Evolutionary conservation across 2,888 invertebrate species (phyloP), one percentile per base, ranked within the genome.

Genomic region (Pyralis farinalis): DNA sequence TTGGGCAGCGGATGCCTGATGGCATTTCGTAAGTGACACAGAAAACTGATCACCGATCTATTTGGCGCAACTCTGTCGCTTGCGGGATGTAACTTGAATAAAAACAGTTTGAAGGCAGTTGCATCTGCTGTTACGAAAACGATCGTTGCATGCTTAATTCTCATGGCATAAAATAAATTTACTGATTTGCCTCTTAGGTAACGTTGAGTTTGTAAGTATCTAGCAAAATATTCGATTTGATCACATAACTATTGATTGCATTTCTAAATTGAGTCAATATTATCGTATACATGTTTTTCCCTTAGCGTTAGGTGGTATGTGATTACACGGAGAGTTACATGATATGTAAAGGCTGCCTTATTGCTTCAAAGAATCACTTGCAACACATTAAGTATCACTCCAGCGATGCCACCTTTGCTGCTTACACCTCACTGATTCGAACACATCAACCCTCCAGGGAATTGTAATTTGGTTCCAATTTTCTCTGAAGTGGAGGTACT

Each of bases 141-240:
- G 30, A 30, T 12, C 38, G 36, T 46, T 47, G 44, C 46, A 44
- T 42, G 42, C 41, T 34, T 34, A 46, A 51, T 46, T 43, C 40
- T 37, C 34, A 43, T 37, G 36, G 41, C 33, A 20, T 32, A 30
- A 30, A 37, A 54, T 44, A 59, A 56, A 42, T 33, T 46, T 27
- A 41, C 47, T 43, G 42, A 44, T 53, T 32, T 38, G 16, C 38
- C 31, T 32, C 31, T 38, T 33, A 32, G 31, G 32, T 38, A 32
- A 38, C 25, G 27, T 38, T 37, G 37, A 37, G 30, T 37, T 21
- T 32, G 33, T 27, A 44, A 43, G 55, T 25, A 25, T 45, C 47
- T 39, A 51, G 47, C 47, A 58, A 64, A 66, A 62, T 64, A 58
- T 67, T 68, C 59, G 64, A 58, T 62, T 45, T 61, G 64, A 57